Percentiles rank a stretch among this genome's conserved stretches.
Conservation (phyloP, 2,888 invertebrate species). For the Beris chalybata region DNA sequence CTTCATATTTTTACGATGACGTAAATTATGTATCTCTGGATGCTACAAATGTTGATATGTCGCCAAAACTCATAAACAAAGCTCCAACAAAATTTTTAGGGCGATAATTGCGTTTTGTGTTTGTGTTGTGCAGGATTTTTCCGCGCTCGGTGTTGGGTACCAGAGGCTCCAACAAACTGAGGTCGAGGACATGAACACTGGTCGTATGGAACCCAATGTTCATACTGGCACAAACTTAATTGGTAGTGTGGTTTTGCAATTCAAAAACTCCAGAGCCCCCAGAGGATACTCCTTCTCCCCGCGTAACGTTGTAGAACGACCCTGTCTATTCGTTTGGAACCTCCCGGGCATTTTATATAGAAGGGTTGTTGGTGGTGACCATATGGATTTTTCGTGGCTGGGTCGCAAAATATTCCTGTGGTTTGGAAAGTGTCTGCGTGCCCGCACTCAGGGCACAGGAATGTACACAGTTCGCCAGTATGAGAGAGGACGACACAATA, state of each 20-base stretch:
- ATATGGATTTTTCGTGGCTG: constrained; percentile 34
- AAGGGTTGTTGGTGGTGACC: constrained; percentile 12
- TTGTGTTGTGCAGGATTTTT: not conserved
- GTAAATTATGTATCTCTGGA: not conserved
- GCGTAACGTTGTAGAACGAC: not conserved
- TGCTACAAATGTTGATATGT: constrained; percentile 24
- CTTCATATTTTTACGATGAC: not conserved
- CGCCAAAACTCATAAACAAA: constrained; percentile 34
- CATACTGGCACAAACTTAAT: constrained; percentile 32
- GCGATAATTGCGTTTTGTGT: constrained; percentile 9
- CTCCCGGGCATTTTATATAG: constrained; percentile 4
- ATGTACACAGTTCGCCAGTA: constrained; percentile 14
- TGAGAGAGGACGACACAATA: constrained; percentile 33
- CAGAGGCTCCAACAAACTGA: not conserved
- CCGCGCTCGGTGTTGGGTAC: constrained; percentile 4
- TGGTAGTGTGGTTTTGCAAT: constrained; percentile 39
- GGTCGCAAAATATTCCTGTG: constrained; percentile 36
- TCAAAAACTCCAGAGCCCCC: constrained; percentile 28
- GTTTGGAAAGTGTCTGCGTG: constrained; percentile 16
- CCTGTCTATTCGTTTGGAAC: constrained; percentile 2
- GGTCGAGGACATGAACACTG: constrained; percentile 3
- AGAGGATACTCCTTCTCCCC: constrained; percentile 1
- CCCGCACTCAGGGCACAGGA: not conserved
- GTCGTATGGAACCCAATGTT: constrained; percentile 2
- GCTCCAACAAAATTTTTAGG: not conserved